A percentile compares a stretch with the other conserved stretches of the same genome.
phyloP scores from a whole-genome alignment of 2,888 invertebrate genomes.

The Conistra vaccinii region DNA sequence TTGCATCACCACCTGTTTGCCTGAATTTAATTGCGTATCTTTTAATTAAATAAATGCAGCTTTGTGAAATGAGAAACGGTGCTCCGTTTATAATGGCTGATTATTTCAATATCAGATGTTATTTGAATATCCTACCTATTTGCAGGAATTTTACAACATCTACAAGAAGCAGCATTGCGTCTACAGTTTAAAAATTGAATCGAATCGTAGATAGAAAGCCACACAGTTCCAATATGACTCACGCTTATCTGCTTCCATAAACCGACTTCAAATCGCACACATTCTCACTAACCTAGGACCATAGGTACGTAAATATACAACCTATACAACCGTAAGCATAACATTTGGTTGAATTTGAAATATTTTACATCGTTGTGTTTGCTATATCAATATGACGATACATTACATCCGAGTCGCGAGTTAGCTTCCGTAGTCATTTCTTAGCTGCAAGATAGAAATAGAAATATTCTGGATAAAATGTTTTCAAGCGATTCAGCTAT shows the following conservation, averaged over 20 bases:
- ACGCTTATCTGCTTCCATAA: constrained; percentile 1
- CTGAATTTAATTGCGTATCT: constrained; percentile 44
- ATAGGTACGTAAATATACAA: neutral
- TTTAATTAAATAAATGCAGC: constrained; percentile 36
- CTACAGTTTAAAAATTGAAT: neutral
- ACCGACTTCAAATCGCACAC: neutral
- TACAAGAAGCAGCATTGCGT: neutral
- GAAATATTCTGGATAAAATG: constrained; percentile 70
- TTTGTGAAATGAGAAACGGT: constrained; percentile 29
- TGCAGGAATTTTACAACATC: neutral
- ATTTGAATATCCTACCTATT: constrained; percentile 24
- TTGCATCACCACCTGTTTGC: constrained; percentile 43
- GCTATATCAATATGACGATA: constrained; percentile 27
- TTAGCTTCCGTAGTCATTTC: constrained; percentile 51
- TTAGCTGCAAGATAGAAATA: constrained; percentile 63
- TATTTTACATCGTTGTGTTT: constrained; percentile 37
- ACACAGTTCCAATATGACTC: constrained; percentile 1
- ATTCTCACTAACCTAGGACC: neutral
- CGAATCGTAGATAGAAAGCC: neutral
- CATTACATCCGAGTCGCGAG: constrained; percentile 34
- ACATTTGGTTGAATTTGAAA: constrained; percentile 28
- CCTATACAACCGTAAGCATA: constrained; percentile 1
- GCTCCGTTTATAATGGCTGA: constrained; percentile 20
- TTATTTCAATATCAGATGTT: constrained; percentile 35
- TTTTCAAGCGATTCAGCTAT: constrained; percentile 65